Base-by-base conservation (phyloP, 2,113 vertebrate species). In the Crypturellus undulatus region DNA sequence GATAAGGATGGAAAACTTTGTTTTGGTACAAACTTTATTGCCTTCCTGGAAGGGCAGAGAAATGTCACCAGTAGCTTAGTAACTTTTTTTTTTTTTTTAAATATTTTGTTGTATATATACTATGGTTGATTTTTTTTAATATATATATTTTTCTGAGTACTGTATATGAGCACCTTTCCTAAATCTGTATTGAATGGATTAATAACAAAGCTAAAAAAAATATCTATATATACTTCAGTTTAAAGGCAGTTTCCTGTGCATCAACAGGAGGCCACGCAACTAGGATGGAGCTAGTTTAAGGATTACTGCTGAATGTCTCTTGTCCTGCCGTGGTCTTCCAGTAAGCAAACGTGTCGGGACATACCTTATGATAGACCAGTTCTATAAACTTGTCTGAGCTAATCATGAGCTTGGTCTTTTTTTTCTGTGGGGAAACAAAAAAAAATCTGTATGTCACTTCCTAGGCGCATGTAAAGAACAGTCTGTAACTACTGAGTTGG, bases 361-460 rank as follows among this genome's bases (percentile, higher is more conserved):
- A n/a, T 4, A 73, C 51, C 5, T 25, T 63, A 0, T 4, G 12
- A 4, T 7, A 32, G 10, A 56, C 12, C 4, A 49, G 16, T 38
- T 16, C 21, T 58, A 20, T 75, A 20, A 47, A 24, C 2, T 72
- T 81, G 16, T 34, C n/a, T 45, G 12, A 36, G 11, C 21, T 65
- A 9, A 70, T 62, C n/a, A 58, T 77, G 10, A 54, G 43, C 52
- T 78, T 91, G 5, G 38, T 82, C 12, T 28, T 95, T 69, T 24
- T 26, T 18, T 1, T 0, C 5, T 45, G 25, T 38, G 4, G 2
- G 0, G 43, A 43, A 43, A 43, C 43, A 43, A 14, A 54, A 60
- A 43, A 28, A 16, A 3, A 22, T 67, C 20, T 91, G 3, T 32
- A 10, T 19, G 16, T 47, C 58, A 11, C 1, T 62, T 26, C n/a